Evolutionary conservation across 2,888 invertebrate species (phyloP), one percentile per base, ranked within the genome.

Genomic region (Choristoneura rosaceana): DNA sequence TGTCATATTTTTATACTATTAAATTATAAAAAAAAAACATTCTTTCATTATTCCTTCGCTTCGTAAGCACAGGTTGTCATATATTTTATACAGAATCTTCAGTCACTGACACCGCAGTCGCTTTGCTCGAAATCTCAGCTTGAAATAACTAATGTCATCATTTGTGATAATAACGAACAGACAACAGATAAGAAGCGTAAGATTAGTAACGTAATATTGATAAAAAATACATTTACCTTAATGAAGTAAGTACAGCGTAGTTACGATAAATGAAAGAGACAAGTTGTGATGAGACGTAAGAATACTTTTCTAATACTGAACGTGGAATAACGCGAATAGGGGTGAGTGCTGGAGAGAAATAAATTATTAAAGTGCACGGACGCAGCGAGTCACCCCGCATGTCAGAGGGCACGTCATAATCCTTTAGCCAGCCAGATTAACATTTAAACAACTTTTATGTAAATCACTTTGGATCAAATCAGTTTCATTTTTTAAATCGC

Each of bases 361-460:
- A 80, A 81, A 84, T 82, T 81, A 83, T 84, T 80, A 85, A 84
- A 84, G 80, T 84, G 83, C 84, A 80, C 77, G 78, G 75, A 78
- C 74, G 80, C 76, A 63, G 62, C 43, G 25, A 76, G 70, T 66
- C 67, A 50, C 61, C 65, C 81, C 76, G 79, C 78, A 80, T 81
- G 84, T 86, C 88, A 86, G 84, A 87, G 90, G 88, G 88, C 85
- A 90, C 84, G 85, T 90, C 87, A 89, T 89, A 90, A 90, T 88
- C 87, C 86, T 76, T 76, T 81, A 85, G 84, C 84, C 81, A 84
- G 84, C 85, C 82, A 85, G 90, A 93, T 93, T 93, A 92, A 91
- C 93, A 93, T 93, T 92, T 93, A 92, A 91, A 93, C 91, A 91
- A 92, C 90, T 89, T 93, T 92, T 93, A 93, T 93, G 93, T 89